phyloP scores from a whole-genome alignment of 1,140 invertebrate genomes.

The Charaxes varanes region DNA sequence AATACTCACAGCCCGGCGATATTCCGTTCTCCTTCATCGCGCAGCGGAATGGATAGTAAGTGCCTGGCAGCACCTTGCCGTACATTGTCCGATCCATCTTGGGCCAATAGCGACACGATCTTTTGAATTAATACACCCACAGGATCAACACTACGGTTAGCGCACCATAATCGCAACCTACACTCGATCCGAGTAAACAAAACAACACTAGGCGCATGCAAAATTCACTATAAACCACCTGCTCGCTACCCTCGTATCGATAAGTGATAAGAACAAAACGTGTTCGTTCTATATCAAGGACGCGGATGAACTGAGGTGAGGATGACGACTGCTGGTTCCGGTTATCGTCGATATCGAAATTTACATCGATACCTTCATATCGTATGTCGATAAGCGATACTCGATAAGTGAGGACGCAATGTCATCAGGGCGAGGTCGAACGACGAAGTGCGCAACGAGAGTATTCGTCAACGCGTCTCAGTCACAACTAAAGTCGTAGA shows the following conservation, averaged over 20 bases:
- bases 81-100: constrained; percentile 90
- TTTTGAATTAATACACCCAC: constrained; percentile 62
- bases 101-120: constrained; percentile 45
- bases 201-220: constrained; percentile 3
- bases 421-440: constrained; percentile 50
- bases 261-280: constrained; percentile 7
- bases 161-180: constrained; percentile 66
- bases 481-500: constrained; percentile 55
- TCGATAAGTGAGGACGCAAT: constrained; percentile 56
- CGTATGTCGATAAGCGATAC: constrained; percentile 36
- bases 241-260: background rate
- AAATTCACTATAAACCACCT: background rate
- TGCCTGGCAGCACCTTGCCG: constrained; percentile 85
- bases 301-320: constrained; percentile 14
- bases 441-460: constrained; percentile 36
- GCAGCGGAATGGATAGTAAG: constrained; percentile 86
- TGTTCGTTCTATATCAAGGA: constrained; percentile 30
- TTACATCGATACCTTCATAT: constrained; percentile 39
- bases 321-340: background rate
- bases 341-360: constrained; percentile 16
- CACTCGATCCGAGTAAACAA: constrained; percentile 36
- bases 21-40: constrained; percentile 85
- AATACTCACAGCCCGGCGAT: constrained; percentile 87
- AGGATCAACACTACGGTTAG: constrained; percentile 40
- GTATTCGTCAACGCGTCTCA: constrained; percentile 59